These are phyloP conservation scores for Drosophila merina DNA, from an alignment of 2,888 invertebrate genomes.

Conservation along the genomic window DNA sequence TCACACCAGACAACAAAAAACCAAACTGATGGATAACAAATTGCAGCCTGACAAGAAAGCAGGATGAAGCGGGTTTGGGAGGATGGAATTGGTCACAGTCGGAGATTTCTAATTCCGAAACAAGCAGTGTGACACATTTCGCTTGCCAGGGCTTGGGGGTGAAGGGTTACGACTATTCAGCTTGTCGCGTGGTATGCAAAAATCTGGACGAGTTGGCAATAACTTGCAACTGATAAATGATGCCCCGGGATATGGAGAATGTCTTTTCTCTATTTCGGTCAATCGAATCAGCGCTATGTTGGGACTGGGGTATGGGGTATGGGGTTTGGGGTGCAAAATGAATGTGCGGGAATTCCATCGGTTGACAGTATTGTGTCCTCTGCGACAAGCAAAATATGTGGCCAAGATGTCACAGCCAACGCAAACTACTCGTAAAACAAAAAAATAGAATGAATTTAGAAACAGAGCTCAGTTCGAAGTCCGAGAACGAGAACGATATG, in stretches of 20 bases:
- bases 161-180: background rate
- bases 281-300: conserved; percentile 64
- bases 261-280: conserved; percentile 79
- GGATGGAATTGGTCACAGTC: conserved; percentile 8
- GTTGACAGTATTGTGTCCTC: conserved; percentile 78
- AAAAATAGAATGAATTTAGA: conserved; percentile 5
- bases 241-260: conserved; percentile 68
- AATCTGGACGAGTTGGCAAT: conserved; percentile 74
- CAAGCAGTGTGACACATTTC: conserved; percentile 74
- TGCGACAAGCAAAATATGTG: conserved; percentile 80
- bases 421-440: conserved; percentile 14
- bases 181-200: conserved; percentile 64
- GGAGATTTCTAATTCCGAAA: conserved; percentile 49
- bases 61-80: conserved; percentile 3
- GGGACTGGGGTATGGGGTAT: background rate
- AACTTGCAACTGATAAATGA: conserved; percentile 76
- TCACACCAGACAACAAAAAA: conserved; percentile 40
- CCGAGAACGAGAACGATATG: conserved; percentile 50
- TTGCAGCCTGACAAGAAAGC: conserved; percentile 34
- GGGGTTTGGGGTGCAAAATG: conserved; percentile 56
- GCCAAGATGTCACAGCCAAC: conserved; percentile 72
- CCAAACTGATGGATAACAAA: conserved; percentile 60
- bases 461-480: conserved; percentile 19
- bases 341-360: conserved; percentile 79
- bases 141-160: conserved; percentile 36